Percentiles rank a stretch among this genome's conserved stretches.
Evolutionary conservation across 2,888 invertebrate species (phyloP).

Genomic region (Drosophila mimica): DNA sequence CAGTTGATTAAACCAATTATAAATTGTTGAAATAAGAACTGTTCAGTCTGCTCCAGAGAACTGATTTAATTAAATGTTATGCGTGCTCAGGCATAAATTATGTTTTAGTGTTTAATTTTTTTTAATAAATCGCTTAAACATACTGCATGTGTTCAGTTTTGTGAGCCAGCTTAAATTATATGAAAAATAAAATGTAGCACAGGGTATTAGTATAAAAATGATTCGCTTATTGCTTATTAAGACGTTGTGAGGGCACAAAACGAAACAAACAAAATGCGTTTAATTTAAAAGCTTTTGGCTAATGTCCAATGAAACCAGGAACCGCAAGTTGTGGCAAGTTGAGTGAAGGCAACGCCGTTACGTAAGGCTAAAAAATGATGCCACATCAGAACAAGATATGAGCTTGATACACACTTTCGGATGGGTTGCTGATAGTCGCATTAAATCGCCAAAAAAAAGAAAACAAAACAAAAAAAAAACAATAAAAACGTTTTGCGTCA

Average conservation of each 20-base stretch:
- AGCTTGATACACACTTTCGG: slow-evolving; percentile 13
- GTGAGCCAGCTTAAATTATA: neutral
- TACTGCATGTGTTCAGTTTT: neutral
- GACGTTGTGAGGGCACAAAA: slow-evolving; percentile 22
- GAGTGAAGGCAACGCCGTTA: slow-evolving; percentile 14
- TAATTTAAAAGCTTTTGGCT: slow-evolving; percentile 35
- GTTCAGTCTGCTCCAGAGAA: neutral
- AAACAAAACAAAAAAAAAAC: neutral
- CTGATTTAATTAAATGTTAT: neutral
- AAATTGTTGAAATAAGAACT: neutral
- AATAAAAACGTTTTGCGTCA: slow-evolving; percentile 71
- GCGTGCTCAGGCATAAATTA: neutral
- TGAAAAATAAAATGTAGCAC: neutral
- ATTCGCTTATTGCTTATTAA: slow-evolving; percentile 35
- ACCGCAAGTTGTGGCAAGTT: slow-evolving; percentile 19
- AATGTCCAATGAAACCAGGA: slow-evolving; percentile 9
- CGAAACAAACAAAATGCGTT: slow-evolving; percentile 26
- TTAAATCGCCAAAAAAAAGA: neutral
- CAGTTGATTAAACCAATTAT: neutral
- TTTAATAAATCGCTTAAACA: neutral
- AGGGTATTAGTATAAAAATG: neutral
- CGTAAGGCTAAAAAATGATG: slow-evolving; percentile 28
- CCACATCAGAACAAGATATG: slow-evolving; percentile 36
- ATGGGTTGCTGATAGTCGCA: neutral
- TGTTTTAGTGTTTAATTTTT: neutral